Conservation (phyloP, 2,113 vertebrate species). For the Sylvicapra grimmia region DNA sequence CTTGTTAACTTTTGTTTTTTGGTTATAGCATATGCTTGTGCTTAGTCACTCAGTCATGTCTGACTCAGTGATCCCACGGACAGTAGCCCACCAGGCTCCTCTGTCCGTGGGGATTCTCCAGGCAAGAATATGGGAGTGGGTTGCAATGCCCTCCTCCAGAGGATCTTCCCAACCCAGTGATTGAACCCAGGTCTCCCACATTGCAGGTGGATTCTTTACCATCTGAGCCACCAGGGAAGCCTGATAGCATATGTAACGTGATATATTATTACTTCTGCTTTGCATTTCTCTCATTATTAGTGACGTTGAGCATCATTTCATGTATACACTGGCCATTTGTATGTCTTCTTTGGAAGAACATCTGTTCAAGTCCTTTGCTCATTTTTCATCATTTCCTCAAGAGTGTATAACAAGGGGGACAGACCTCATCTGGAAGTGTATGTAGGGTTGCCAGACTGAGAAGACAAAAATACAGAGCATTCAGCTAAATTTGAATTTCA, state of each 20-base stretch:
- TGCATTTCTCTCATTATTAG: background rate
- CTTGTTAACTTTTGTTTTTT: background rate
- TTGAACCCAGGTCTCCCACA: background rate
- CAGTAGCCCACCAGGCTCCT: background rate
- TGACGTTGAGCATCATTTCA: background rate
- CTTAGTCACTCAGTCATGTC: background rate
- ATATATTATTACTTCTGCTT: background rate
- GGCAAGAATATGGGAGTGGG: background rate
- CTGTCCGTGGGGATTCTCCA: background rate
- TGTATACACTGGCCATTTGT: background rate
- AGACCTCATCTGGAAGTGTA: background rate
- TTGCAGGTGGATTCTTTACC: background rate
- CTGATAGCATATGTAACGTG: background rate
- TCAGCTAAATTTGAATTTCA: background rate
- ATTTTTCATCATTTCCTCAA: background rate
- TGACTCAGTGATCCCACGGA: background rate
- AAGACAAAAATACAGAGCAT: background rate
- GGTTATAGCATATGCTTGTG: background rate
- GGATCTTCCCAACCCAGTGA: background rate
- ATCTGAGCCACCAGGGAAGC: background rate
- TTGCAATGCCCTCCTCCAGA: background rate
- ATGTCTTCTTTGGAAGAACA: background rate
- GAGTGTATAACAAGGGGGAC: background rate
- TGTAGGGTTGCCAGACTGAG: background rate
- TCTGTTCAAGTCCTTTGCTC: background rate